Conservation (phyloP, 2,888 invertebrate species). For the Cotesia congregata region DNA sequence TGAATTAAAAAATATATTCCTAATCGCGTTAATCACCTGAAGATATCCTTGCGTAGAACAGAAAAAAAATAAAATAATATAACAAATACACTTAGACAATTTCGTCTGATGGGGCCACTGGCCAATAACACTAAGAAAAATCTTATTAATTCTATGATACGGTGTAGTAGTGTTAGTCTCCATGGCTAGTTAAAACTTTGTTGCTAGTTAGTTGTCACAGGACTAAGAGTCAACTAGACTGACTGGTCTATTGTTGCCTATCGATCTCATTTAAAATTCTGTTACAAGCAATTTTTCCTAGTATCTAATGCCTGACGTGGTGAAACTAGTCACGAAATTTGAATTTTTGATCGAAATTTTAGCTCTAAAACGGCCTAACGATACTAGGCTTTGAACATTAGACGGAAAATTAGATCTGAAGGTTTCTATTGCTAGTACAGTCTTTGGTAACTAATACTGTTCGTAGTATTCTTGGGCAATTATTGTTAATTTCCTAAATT, state of each 20-base stretch:
- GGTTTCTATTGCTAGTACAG: not conserved
- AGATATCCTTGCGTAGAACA: constrained; percentile 48
- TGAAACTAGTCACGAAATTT: constrained; percentile 8
- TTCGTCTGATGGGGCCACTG: constrained; percentile 55
- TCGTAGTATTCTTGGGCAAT: too few relatives aligned
- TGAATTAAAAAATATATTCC: not conserved
- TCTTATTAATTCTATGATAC: constrained; percentile 43
- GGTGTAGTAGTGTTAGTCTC: constrained; percentile 44
- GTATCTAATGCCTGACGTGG: constrained; percentile 6
- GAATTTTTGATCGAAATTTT: constrained; percentile 13
- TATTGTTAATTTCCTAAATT: too few relatives aligned
- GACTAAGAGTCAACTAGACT: constrained; percentile 32
- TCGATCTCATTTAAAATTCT: constrained; percentile 48
- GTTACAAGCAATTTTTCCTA: constrained; percentile 23
- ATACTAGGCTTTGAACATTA: constrained; percentile 36
- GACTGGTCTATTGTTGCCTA: constrained; percentile 10
- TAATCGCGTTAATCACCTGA: constrained; percentile 48
- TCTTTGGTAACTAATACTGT: too few relatives aligned
- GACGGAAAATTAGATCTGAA: constrained; percentile 28
- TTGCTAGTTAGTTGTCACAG: not conserved
- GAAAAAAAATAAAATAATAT: constrained; percentile 45
- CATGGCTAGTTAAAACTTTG: constrained; percentile 34
- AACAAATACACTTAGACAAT: constrained; percentile 45
- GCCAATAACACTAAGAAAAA: constrained; percentile 49
- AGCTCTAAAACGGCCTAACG: constrained; percentile 34